A percentile compares a stretch with the other conserved stretches of the same genome.
Evolutionary conservation across 2,797 vertebrate species (phyloP).

Genomic region (Emys orbicularis): DNA sequence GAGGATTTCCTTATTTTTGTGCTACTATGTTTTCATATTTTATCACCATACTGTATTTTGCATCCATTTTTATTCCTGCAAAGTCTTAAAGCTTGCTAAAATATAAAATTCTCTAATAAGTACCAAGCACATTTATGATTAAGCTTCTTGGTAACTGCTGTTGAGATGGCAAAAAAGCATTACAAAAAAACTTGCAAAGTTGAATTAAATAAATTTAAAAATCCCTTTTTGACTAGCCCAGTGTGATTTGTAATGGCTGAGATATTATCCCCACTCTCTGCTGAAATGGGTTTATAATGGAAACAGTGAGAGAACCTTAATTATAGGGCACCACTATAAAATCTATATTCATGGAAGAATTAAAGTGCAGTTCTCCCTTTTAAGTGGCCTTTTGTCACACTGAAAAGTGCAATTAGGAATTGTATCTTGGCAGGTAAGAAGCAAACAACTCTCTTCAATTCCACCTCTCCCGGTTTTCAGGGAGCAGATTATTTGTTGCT

Average conservation of each 20-base stretch:
- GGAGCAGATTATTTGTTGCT: constrained; percentile 1
- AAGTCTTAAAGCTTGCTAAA: background rate
- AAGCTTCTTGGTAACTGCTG: constrained; percentile 1
- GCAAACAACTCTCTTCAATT: constrained; percentile 37
- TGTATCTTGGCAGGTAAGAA: constrained; percentile 50
- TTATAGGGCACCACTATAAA: constrained; percentile 42
- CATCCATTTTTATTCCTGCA: background rate
- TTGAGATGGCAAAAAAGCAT: background rate
- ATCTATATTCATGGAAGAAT: constrained; percentile 29
- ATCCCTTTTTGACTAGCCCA: background rate
- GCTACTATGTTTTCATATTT: background rate
- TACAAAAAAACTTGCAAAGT: background rate
- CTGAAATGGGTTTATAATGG: constrained; percentile 18
- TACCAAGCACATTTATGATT: background rate
- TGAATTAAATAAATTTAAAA: background rate
- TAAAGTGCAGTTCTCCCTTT: constrained; percentile 17
- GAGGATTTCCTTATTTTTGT: background rate
- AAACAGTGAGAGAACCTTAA: constrained; percentile 24
- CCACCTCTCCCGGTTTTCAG: constrained; percentile 34
- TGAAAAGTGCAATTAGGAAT: constrained; percentile 53
- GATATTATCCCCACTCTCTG: background rate
- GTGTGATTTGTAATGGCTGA: background rate
- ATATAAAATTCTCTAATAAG: constrained; percentile 7
- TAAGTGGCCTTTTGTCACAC: constrained; percentile 1
- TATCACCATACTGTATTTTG: background rate